Evolutionary conservation across 2,888 invertebrate species (phyloP), one percentile per base, ranked within the genome.

Genomic region (Agonum fuliginosum): DNA sequence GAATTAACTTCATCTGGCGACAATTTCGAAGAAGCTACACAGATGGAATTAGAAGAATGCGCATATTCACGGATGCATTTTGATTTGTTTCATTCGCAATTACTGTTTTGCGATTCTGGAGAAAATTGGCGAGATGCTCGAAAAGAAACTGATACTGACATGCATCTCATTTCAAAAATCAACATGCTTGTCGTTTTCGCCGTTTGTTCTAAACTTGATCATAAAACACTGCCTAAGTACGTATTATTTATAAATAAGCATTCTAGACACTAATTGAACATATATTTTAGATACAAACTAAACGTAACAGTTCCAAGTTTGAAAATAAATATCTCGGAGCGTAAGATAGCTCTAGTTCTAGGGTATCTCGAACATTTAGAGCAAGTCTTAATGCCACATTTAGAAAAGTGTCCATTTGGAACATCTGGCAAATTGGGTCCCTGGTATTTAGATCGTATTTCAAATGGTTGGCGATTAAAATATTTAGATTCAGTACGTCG

Each of bases 11-110:
- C 93, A 0, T 86, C 93, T 0, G 12, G 22, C 3, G 75, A 75
- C 30, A 65, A 67, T 75, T 41, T 77, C 2, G 94, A 95, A 84
- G 93, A 94, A 82, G 92, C 93, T 0, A 95, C 95, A 0, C 92
- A 93, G 82, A 94, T 94, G 91, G 95, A 95, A 87, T 85, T 95
- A 73, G 95, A 95, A 82, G 94, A 95, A 83, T 89, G 93, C 62
- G 87, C 95, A 5, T 96, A 95, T 82, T 95, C 95, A 80, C 89
- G 95, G 80, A 88, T 94, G 67, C 91, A 93, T 79, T 88, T 94
- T 0, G 92, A 91, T 79, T 91, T 93, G 80, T 90, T 90, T 10
- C 92, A 91, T 74, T 87, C 90, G 48, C 95, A 95, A 89, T 83
- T 91, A 0, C 81, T 91, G 20, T 90, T 91, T 83, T 89, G 89